Evolutionary conservation across 2,888 invertebrate species (phyloP), one percentile per base, ranked within the genome.

Genomic region (Melanophora roralis): DNA sequence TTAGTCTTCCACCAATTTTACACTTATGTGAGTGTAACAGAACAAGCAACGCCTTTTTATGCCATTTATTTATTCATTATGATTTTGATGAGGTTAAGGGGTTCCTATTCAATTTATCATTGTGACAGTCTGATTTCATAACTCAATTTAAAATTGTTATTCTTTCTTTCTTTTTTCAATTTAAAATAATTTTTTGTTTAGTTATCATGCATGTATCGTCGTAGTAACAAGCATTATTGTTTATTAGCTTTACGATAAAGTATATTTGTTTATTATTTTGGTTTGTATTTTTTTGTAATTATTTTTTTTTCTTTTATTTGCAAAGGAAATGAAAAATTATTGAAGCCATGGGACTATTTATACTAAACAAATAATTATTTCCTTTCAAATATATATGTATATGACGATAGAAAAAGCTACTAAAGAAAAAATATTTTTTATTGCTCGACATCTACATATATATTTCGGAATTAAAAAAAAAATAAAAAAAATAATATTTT

Each of bases 11-110:
- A n/a, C n/a, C n/a, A n/a, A n/a, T n/a, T n/a, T n/a, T n/a, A n/a
- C n/a, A n/a, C n/a, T n/a, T n/a, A 14, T 12, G 14, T 0, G 11
- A 2, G 11, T 45, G 19, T 0, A 45, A 21, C 21, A 45, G 16
- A 45, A 45, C 19, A 19, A 11, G 9, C 12, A 34, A 5, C 74
- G 76, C 69, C 76, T 64, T 77, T 77, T 69, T 45, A 38, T 71
- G 11, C 57, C 69, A 71, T 71, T 71, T 71, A 69, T 76, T 69
- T 49, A 69, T 69, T 69, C 62, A 69, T 76, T 69, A n/a, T n/a
- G 40, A 60, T 40, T 43, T 76, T 62, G 40, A 49, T 64, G 69
- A 76, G 75, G 75, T 76, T 76, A 76, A 69, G 68, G 59, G 68
- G 53, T 59, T 65, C 19, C n/a, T 40, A 67, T 59, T 67, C 19